phyloP scores from a whole-genome alignment of 2,888 invertebrate genomes.

The Pseudanteris insignis region DNA sequence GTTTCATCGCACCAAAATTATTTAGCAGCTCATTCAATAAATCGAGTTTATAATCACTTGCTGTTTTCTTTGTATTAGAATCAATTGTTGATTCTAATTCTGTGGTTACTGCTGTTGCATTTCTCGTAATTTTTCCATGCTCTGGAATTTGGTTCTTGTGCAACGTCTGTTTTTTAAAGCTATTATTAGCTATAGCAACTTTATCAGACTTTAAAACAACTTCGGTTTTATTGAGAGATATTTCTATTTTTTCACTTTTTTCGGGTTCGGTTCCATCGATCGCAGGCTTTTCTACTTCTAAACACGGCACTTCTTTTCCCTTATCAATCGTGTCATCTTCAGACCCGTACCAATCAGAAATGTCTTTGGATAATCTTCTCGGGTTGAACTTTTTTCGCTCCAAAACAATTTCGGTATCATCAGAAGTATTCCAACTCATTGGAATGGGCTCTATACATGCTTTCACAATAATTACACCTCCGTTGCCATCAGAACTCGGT shows the following conservation, averaged over 20 bases:
- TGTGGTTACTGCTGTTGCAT: constrained; percentile 9
- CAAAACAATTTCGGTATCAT: background rate
- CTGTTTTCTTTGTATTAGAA: constrained; percentile 1
- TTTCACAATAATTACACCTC: constrained; percentile 18
- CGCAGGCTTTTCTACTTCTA: background rate
- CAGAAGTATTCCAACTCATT: background rate
- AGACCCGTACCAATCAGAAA: constrained; percentile 12
- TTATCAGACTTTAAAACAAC: too few species aligned
- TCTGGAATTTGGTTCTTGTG: too few species aligned
- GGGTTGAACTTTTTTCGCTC: constrained; percentile 4
- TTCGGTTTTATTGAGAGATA: too few species aligned
- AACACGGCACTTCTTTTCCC: too few species aligned
- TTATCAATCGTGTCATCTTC: constrained; percentile 1
- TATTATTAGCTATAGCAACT: too few species aligned
- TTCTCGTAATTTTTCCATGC: constrained; percentile 55
- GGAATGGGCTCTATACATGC: constrained; percentile 24
- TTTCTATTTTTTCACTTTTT: background rate
- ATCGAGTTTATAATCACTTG: constrained; percentile 53
- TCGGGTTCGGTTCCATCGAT: too few species aligned
- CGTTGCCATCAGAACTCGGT: constrained; percentile 6
- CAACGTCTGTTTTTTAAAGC: too few species aligned
- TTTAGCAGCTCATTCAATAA: constrained; percentile 59
- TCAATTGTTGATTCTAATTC: background rate
- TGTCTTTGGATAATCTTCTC: background rate
- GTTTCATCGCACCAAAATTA: constrained; percentile 58